Percentiles rank a stretch among this genome's conserved stretches.
Evolutionary conservation across 2,888 invertebrate species (phyloP).

Genomic region (Parthenolecanium corni): DNA sequence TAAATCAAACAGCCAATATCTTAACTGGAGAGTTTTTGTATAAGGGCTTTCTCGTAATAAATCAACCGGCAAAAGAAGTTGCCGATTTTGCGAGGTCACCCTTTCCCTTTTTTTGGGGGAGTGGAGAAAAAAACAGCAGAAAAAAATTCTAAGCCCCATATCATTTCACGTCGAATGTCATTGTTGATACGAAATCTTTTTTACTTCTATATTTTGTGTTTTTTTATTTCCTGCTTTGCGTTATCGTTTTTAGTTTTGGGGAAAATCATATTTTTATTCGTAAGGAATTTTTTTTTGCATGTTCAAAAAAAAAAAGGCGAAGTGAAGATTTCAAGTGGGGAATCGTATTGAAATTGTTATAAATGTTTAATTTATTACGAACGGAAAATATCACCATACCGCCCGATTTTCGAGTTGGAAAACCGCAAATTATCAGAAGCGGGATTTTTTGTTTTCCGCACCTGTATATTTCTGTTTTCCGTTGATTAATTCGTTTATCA

Average conservation of each 20-base stretch:
- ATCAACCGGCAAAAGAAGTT: constrained; percentile 24
- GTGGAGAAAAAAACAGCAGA: no score
- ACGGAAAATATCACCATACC: no score
- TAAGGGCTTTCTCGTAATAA: constrained; percentile 23
- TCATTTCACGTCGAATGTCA: background rate
- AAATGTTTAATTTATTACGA: no score
- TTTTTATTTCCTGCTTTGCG: background rate
- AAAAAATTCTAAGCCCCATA: background rate
- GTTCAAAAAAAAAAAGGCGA: no score
- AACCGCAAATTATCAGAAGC: no score
- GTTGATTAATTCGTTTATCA: no score
- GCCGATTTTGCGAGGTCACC: constrained; percentile 22
- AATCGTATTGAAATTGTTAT: no score
- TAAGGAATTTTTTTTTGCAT: background rate
- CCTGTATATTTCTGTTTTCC: no score
- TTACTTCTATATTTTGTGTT: background rate
- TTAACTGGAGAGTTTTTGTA: constrained; percentile 25
- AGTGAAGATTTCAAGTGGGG: no score
- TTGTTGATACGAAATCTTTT: background rate
- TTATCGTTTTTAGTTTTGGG: background rate
- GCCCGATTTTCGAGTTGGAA: no score
- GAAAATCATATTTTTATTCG: background rate
- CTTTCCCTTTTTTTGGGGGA: background rate
- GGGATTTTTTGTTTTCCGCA: no score
- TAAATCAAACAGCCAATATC: constrained; percentile 29